A percentile compares a stretch with the other conserved stretches of the same genome.
Conservation (phyloP, 2,888 invertebrate genomes). For the Linnaemya vulpina region DNA sequence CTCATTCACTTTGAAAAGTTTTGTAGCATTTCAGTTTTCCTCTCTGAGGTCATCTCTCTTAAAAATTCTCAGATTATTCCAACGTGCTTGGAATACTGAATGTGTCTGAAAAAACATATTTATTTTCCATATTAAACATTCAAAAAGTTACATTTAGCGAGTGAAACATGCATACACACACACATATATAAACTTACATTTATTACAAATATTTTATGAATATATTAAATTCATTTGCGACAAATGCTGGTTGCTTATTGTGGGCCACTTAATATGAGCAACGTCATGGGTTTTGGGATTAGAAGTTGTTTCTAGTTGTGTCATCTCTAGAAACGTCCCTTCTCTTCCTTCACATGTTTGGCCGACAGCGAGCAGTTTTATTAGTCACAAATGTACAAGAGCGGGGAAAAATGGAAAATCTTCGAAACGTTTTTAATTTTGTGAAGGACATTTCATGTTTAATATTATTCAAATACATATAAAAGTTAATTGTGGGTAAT, state of each 20-base stretch:
- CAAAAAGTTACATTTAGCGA: background rate
- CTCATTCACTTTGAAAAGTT: background rate
- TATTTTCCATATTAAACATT: background rate
- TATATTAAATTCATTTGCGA: background rate
- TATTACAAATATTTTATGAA: background rate
- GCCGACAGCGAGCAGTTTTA: background rate
- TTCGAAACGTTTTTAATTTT: background rate
- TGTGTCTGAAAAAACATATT: background rate
- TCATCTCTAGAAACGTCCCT: background rate
- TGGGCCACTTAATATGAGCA: background rate
- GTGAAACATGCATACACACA: background rate
- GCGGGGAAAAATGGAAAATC: background rate
- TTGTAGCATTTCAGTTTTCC: background rate
- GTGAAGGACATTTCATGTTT: conserved; percentile 35
- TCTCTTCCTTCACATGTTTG: background rate
- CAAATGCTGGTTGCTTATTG: background rate
- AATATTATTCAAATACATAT: conserved; percentile 10
- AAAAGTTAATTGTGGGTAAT: conserved; percentile 17
- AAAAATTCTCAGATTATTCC: background rate
- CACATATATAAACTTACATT: background rate
- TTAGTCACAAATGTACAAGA: background rate
- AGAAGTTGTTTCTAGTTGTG: background rate
- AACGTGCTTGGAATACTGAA: conserved; percentile 43
- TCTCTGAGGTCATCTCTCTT: conserved; percentile 27
- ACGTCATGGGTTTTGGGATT: background rate